These are phyloP conservation scores for Melanostoma mellinum DNA, from an alignment of 2,888 invertebrate genomes.

Conservation along the genomic window DNA sequence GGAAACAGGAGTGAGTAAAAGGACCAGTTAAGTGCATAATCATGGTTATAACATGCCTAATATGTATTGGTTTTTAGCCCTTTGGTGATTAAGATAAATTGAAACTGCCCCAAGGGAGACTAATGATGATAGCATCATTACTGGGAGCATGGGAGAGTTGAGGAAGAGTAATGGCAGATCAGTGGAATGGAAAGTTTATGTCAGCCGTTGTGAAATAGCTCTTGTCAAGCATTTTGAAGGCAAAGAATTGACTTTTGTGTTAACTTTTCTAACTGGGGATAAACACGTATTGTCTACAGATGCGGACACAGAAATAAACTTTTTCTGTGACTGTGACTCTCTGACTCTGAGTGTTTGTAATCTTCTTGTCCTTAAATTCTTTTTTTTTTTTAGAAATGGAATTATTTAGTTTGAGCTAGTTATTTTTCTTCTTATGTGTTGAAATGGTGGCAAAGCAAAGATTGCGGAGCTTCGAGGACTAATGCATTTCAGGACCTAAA, in stretches of 20 bases:
- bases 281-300: conserved; percentile 1
- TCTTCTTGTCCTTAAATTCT: neutral
- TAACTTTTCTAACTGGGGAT: conserved; percentile 4
- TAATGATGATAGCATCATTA: conserved; percentile 36
- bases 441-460: too few relatives aligned
- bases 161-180: conserved; percentile 34
- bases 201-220: conserved; percentile 20
- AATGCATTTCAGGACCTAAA: too few relatives aligned
- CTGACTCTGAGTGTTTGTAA: conserved; percentile 4
- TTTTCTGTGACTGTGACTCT: neutral
- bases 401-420: too few relatives aligned
- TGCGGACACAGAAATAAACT: neutral
- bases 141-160: conserved; percentile 1
- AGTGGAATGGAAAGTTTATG: conserved; percentile 32
- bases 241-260: neutral
- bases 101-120: conserved; percentile 16
- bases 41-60: conserved; percentile 35
- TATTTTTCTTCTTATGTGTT: too few relatives aligned
- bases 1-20: neutral
- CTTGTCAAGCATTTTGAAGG: conserved; percentile 15
- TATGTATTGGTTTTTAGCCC: conserved; percentile 40
- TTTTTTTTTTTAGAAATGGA: neutral
- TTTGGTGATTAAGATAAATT: conserved; percentile 43
- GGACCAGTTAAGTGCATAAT: conserved; percentile 43
- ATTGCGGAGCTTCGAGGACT: too few relatives aligned